phyloP scores from a whole-genome alignment of 2,113 vertebrate genomes.

The Microcebus lehilahytsara region DNA sequence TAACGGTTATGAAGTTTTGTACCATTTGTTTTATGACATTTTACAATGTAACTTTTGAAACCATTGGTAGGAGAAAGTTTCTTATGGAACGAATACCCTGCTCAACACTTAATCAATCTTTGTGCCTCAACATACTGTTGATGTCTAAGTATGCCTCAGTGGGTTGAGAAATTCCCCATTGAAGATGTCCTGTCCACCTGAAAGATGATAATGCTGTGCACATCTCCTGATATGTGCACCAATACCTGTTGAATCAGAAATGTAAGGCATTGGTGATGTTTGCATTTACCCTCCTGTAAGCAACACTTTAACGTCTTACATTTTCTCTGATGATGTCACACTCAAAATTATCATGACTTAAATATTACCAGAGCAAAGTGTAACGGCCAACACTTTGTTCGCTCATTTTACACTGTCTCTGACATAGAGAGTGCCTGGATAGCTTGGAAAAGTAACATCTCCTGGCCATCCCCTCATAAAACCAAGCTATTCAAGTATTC shows the following conservation, averaged over 20 bases:
- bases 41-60: constrained; percentile 94
- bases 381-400: constrained; percentile 97
- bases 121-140: constrained; percentile 99
- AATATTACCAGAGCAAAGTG: constrained; percentile 90
- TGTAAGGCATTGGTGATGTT: constrained; percentile 93
- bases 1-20: constrained; percentile 92
- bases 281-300: constrained; percentile 98
- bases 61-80: constrained; percentile 97
- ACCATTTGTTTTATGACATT: constrained; percentile 98
- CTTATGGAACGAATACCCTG: constrained; percentile 93
- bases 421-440: constrained; percentile 86
- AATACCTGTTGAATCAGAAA: constrained; percentile 87
- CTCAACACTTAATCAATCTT: constrained; percentile 91
- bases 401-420: constrained; percentile 89
- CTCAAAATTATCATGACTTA: constrained; percentile 89
- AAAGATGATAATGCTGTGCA: constrained; percentile 85
- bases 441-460: constrained; percentile 88
- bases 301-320: constrained; percentile 90
- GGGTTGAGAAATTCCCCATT: constrained; percentile 99
- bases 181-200: constrained; percentile 90
- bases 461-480: constrained; percentile 91
- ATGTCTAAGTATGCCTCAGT: constrained; percentile 99
- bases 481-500: constrained; percentile 86
- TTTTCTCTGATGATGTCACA: constrained; percentile 90
- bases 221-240: constrained; percentile 79